These are phyloP conservation scores for Lepisosteus oculatus DNA, from an alignment of 2,113 vertebrate species.

Conservation along the genomic window DNA sequence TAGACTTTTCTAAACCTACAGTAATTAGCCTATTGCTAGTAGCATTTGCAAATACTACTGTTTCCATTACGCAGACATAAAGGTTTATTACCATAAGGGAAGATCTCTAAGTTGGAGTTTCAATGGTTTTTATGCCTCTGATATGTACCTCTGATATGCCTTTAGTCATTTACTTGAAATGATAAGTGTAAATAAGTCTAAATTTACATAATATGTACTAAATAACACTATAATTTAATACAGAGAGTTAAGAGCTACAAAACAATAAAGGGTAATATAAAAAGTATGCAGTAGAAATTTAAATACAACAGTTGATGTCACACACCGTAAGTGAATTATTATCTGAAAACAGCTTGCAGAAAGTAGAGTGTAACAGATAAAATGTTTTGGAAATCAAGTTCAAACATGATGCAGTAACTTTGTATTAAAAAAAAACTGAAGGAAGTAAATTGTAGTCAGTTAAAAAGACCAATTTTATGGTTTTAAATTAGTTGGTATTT, in stretches of 20 bases:
- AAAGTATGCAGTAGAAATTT: neutral
- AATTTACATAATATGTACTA: neutral
- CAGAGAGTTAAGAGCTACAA: neutral
- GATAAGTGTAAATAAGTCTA: neutral
- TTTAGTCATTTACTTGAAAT: slow-evolving; percentile 12
- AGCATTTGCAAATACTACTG: slow-evolving; percentile 7
- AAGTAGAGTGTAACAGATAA: no score
- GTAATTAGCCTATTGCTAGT: slow-evolving; percentile 11
- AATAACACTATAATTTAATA: neutral
- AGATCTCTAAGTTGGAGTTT: slow-evolving; percentile 6
- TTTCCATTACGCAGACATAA: slow-evolving; percentile 6
- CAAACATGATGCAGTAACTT: no score
- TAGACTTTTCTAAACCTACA: neutral
- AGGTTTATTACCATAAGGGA: slow-evolving; percentile 15
- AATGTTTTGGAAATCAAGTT: no score
- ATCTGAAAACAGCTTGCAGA: no score
- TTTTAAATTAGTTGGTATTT: no score
- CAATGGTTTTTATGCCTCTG: slow-evolving; percentile 3
- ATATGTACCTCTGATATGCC: slow-evolving; percentile 5
- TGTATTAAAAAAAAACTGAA: no score
- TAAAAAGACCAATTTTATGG: no score
- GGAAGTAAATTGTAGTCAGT: no score
- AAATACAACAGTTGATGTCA: no score
- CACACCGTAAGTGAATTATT: no score
- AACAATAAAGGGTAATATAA: neutral